phyloP scores from a whole-genome alignment of 1,140 invertebrate species.

The Platorchestia sp. region DNA sequence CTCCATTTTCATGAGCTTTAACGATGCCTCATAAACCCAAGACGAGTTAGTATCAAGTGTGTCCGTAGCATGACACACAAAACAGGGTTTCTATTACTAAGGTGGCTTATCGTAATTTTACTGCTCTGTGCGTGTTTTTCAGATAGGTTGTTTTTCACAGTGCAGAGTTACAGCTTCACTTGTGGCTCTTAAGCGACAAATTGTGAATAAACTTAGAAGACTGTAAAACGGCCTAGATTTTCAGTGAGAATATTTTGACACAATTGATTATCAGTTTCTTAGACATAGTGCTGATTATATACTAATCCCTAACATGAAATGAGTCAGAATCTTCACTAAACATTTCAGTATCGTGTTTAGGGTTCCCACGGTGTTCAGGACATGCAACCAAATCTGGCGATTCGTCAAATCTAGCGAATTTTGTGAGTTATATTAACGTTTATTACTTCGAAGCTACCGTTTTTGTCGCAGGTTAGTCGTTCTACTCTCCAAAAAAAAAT shows the following conservation, averaged over 20 bases:
- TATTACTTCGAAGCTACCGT: too few species aligned
- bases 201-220: background rate
- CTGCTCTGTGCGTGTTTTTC: background rate
- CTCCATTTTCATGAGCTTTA: slow-evolving; percentile 15
- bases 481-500: background rate
- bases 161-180: background rate
- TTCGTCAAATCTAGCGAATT: background rate
- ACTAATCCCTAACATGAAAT: background rate
- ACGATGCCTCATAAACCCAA: background rate
- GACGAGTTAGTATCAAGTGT: slow-evolving; percentile 24
- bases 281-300: background rate
- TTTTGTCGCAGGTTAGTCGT: background rate
- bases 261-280: background rate
- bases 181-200: background rate
- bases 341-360: background rate
- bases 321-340: background rate
- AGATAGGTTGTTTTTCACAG: background rate
- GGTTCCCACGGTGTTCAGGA: background rate
- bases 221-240: background rate
- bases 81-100: slow-evolving; percentile 16
- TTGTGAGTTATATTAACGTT: too few species aligned
- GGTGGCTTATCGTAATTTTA: slow-evolving; percentile 24
- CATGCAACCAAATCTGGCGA: background rate
- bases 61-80: background rate
- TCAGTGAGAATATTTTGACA: background rate